These are phyloP conservation scores for Chironex yamaguchii DNA, from an alignment of 30 jellyfish, hydroid and myxozoan species.

Conservation along the genomic window DNA sequence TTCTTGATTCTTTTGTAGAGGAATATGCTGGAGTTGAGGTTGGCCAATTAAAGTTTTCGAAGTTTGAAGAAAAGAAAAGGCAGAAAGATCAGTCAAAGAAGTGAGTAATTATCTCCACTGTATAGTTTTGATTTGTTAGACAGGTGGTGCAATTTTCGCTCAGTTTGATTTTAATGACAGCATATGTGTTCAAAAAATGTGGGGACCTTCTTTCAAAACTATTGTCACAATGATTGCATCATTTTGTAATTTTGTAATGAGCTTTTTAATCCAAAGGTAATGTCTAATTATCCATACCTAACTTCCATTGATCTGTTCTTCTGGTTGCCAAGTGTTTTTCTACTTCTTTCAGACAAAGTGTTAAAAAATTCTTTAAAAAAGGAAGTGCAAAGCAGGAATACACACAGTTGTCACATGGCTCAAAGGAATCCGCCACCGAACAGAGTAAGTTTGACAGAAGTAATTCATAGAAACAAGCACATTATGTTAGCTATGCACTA, in stretches of 20 bases:
- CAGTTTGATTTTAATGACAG: too few species aligned
- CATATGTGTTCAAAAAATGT: too few species aligned
- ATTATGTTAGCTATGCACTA: too few species aligned
- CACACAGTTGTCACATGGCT: constrained; percentile 9
- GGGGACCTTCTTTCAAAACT: too few species aligned
- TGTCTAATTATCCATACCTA: background rate
- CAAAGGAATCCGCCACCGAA: background rate
- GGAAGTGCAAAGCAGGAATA: constrained; percentile 73
- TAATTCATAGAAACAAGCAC: too few species aligned
- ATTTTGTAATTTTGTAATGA: too few species aligned
- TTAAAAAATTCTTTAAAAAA: constrained; percentile 88
- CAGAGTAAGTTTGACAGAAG: constrained; percentile 37
- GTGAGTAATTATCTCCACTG: constrained; percentile 53
- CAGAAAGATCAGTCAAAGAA: constrained; percentile 92
- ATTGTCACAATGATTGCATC: too few species aligned
- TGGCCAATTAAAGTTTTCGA: constrained; percentile 82
- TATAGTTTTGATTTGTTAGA: too few species aligned
- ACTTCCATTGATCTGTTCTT: too few species aligned
- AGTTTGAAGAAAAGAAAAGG: constrained; percentile 95
- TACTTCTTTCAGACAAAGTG: constrained; percentile 85
- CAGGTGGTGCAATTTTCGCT: too few species aligned
- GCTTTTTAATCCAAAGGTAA: too few species aligned
- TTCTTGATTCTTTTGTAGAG: constrained; percentile 11
- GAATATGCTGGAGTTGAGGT: constrained; percentile 76
- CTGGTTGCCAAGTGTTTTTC: too few species aligned